Base-by-base conservation (phyloP, 2,113 vertebrate species). In the Syngnathus typhle region DNA sequence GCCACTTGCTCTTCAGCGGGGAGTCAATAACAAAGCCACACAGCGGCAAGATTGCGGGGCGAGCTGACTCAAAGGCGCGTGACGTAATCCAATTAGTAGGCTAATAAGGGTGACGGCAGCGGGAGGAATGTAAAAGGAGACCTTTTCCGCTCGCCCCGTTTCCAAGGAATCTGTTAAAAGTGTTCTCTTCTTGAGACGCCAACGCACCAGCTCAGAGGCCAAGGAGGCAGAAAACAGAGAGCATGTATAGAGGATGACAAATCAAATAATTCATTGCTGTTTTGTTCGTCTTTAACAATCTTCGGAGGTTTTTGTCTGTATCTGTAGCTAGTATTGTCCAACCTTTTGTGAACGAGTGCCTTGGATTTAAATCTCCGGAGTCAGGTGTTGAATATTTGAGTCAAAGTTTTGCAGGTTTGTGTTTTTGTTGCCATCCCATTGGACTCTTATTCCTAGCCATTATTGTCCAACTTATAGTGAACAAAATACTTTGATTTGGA, bases 51-150 rank as follows among this genome's bases (percentile, higher is more conserved):
- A 82, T 79, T 74, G 79, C 69, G 78, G 82, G 80, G 84, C 80
- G 23, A 16, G 27, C 54, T 61, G 60, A 70, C 80, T 76, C 62
- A 84, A 77, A 83, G 60, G 65, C 75, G 41, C 38, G 3, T 69
- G 59, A 41, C 54, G 67, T 77, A 78, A 85, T 80, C 82, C 74
- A 87, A 82, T 88, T 84, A 83, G 51, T 64, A 81, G 73, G 71
- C 66, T 81, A 87, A 85, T 74, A 76, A 80, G 73, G 82, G 83
- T 82, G 79, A 63, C 55, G 68, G 64, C 70, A 67, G 67, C 46
- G 65, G 58, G 62, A 54, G 47, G 64, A 72, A 61, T 69, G 69
- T 69, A 67, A 62, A 70, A 61, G 36, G 19, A 46, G 65, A n/a
- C 27, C 56, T 72, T 27, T 67, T 38, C 56, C 47, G 6, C 64